These are phyloP conservation scores for Maccullochella peelii DNA, from an alignment of 2,113 vertebrate species.

Conservation along the genomic window DNA sequence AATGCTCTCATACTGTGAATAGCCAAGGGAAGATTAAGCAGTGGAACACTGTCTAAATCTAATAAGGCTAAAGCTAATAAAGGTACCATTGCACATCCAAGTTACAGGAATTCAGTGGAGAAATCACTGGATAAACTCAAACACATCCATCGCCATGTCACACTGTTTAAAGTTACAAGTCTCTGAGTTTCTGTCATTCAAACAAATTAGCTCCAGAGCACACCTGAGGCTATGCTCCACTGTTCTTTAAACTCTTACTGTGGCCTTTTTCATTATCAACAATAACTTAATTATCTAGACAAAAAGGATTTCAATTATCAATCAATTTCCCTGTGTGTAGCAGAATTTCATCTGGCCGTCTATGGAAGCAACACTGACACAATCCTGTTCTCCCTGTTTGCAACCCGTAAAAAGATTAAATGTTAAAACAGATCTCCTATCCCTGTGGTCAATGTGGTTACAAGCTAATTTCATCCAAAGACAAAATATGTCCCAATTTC, in stretches of 20 bases:
- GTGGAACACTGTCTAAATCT: constrained; percentile 13
- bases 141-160: constrained; percentile 1
- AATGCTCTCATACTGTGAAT: background rate
- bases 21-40: constrained; percentile 22
- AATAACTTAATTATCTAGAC: background rate
- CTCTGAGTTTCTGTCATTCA: constrained; percentile 18
- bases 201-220: constrained; percentile 43
- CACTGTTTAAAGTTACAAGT: constrained; percentile 14
- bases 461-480: constrained; percentile 48
- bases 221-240: constrained; percentile 9
- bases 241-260: constrained; percentile 2
- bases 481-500: constrained; percentile 38
- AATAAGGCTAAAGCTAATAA: constrained; percentile 14
- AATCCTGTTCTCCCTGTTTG: constrained; percentile 23
- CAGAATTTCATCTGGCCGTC: constrained; percentile 2
- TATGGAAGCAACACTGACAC: background rate
- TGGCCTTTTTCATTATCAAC: constrained; percentile 17
- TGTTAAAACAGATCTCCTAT: constrained; percentile 49
- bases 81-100: background rate
- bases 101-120: constrained; percentile 26
- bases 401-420: constrained; percentile 37
- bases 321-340: background rate
- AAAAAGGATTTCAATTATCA: constrained; percentile 5
- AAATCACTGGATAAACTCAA: constrained; percentile 12
- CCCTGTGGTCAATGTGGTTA: constrained; percentile 44